phyloP scores from a whole-genome alignment of 2,797 vertebrate species.

The Astyanax mexicanus region DNA sequence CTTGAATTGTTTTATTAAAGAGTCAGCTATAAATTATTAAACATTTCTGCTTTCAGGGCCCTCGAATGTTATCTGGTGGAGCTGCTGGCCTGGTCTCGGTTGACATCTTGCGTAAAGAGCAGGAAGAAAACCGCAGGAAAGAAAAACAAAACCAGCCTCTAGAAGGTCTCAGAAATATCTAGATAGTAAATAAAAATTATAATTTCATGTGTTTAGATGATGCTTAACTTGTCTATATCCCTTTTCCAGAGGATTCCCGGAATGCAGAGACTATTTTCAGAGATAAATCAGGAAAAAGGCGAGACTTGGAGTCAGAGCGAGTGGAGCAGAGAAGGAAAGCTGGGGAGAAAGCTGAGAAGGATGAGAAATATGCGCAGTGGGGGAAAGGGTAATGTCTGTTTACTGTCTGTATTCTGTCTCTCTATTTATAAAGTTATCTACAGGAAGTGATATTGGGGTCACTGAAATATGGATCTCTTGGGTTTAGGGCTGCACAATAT shows the following conservation, averaged over 20 bases:
- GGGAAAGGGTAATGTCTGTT: constrained; percentile 87
- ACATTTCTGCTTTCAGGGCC: constrained; percentile 63
- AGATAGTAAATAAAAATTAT: background rate
- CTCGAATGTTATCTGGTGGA: constrained; percentile 84
- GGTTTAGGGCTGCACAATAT: too few species aligned
- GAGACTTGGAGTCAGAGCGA: constrained; percentile 86
- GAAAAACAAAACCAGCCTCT: constrained; percentile 79
- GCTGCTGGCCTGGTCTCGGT: constrained; percentile 87
- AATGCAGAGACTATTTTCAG: constrained; percentile 88
- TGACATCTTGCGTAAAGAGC: constrained; percentile 84
- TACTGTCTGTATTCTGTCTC: background rate
- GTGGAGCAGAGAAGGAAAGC: constrained; percentile 83
- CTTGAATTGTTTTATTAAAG: background rate
- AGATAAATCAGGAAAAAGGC: constrained; percentile 89
- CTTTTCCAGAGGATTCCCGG: constrained; percentile 82
- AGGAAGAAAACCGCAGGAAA: constrained; percentile 82
- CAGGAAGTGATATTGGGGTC: background rate
- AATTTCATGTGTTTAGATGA: background rate
- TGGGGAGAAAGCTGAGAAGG: constrained; percentile 82
- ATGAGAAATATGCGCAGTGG: constrained; percentile 93
- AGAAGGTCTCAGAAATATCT: constrained; percentile 80
- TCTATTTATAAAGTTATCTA: background rate
- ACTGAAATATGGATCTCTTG: too few species aligned
- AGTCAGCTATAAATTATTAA: background rate
- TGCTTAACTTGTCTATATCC: constrained; percentile 12